Evolutionary conservation across 2,113 vertebrate genomes (phyloP).

Genomic region (Erinaceus europaeus): DNA sequence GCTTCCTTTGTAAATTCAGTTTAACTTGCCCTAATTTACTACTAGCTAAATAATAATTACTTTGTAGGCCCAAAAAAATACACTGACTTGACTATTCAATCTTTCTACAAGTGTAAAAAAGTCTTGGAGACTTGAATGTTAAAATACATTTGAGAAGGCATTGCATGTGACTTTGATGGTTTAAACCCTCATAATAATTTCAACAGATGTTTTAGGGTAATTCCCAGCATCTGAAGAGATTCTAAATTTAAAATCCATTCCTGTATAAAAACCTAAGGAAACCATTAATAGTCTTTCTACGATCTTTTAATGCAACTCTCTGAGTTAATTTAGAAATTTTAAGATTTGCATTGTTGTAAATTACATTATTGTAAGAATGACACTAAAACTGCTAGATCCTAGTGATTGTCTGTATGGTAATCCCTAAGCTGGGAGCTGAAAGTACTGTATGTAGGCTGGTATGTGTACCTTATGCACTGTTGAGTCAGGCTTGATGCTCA

Average conservation of each 20-base stretch:
- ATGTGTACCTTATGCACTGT: not conserved
- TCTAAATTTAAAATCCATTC: conserved; percentile 24
- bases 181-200: conserved; percentile 36
- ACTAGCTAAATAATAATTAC: conserved; percentile 52
- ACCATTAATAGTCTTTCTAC: conserved; percentile 40
- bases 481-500: conserved; percentile 31
- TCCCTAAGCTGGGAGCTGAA: not conserved
- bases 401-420: conserved; percentile 29
- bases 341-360: conserved; percentile 25
- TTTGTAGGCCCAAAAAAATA: conserved; percentile 52
- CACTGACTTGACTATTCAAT: conserved; percentile 34
- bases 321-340: conserved; percentile 36
- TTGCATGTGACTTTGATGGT: conserved; percentile 50
- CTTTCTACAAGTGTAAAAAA: conserved; percentile 29
- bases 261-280: conserved; percentile 35
- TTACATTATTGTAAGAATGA: conserved; percentile 26
- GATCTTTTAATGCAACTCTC: not conserved
- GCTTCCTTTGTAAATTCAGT: conserved; percentile 62
- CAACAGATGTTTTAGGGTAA: conserved; percentile 34
- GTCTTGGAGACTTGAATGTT: conserved; percentile 42
- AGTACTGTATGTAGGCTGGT: conserved; percentile 1
- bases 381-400: conserved; percentile 33
- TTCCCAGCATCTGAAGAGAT: conserved; percentile 42
- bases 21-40: conserved; percentile 56
- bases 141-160: conserved; percentile 51